These are phyloP conservation scores for Pseudococcus longispinus DNA, from an alignment of 2,888 invertebrate genomes.

Conservation along the genomic window DNA sequence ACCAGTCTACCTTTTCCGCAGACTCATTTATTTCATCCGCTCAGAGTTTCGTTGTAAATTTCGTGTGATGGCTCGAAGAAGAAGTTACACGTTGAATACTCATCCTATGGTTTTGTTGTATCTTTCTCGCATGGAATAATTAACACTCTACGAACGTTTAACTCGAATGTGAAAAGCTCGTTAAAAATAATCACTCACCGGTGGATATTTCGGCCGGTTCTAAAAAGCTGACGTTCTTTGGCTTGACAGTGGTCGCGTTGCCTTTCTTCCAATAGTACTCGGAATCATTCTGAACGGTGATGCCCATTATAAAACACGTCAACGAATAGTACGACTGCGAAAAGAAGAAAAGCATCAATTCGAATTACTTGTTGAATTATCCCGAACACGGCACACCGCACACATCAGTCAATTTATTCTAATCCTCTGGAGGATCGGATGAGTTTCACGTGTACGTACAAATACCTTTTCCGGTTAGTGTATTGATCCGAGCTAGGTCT, in stretches of 20 bases:
- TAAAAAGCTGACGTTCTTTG: slow-evolving; percentile 50
- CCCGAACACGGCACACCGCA: not conserved
- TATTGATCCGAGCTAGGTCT: not conserved
- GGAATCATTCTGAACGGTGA: slow-evolving; percentile 44
- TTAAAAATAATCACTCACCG: slow-evolving; percentile 45
- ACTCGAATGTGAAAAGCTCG: slow-evolving; percentile 22
- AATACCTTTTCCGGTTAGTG: not conserved
- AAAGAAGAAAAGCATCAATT: slow-evolving; percentile 14
- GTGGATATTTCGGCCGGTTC: slow-evolving; percentile 52
- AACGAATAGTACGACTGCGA: slow-evolving; percentile 41
- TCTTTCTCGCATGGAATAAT: not conserved
- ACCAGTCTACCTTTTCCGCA: not conserved
- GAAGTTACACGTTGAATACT: too few species aligned
- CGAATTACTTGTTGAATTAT: slow-evolving; percentile 24
- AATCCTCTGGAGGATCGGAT: not conserved
- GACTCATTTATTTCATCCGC: not conserved
- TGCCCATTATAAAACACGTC: slow-evolving; percentile 41
- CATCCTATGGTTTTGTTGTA: too few species aligned
- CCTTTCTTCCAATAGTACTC: slow-evolving; percentile 52
- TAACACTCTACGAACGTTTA: not conserved
- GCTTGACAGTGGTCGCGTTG: slow-evolving; percentile 28
- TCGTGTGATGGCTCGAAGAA: too few species aligned
- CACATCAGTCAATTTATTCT: slow-evolving; percentile 24
- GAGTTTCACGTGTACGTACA: not conserved
- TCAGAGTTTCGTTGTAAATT: not conserved